Evolutionary conservation across 2,113 vertebrate genomes (phyloP).

Genomic region (Isichthys henryi): DNA sequence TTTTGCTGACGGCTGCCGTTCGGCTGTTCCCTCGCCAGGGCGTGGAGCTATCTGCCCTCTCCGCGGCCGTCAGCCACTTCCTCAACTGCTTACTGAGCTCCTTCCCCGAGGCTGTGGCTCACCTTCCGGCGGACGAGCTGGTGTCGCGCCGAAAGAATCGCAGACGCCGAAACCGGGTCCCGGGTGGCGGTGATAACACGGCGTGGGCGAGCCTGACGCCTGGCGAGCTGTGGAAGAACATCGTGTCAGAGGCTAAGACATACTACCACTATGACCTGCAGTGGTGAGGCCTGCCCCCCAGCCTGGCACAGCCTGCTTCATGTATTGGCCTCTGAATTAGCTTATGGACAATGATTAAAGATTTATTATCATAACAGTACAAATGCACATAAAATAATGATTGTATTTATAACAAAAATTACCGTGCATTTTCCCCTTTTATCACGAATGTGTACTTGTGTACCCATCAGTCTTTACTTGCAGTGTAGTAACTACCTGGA

Average conservation of each 20-base stretch:
- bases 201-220: conserved; percentile 91
- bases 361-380: background rate
- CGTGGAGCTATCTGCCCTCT: conserved; percentile 89
- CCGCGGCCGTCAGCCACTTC: conserved; percentile 94
- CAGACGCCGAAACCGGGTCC: conserved; percentile 81
- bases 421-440: background rate
- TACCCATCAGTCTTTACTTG: background rate
- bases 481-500: background rate
- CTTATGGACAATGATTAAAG: background rate
- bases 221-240: conserved; percentile 89
- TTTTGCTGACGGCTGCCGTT: background rate
- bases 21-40: conserved; percentile 56
- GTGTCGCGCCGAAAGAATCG: conserved; percentile 90
- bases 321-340: background rate
- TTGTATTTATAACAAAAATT: background rate
- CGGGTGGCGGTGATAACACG: conserved; percentile 81
- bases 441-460: background rate
- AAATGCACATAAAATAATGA: background rate
- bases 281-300: conserved; percentile 62
- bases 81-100: conserved; percentile 96
- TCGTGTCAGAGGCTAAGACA: conserved; percentile 77
- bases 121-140: conserved; percentile 86
- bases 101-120: conserved; percentile 86
- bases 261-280: conserved; percentile 84
- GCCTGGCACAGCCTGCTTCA: background rate